These are phyloP conservation scores for Morelia viridis DNA, from an alignment of 2,797 vertebrate genomes.

Conservation along the genomic window DNA sequence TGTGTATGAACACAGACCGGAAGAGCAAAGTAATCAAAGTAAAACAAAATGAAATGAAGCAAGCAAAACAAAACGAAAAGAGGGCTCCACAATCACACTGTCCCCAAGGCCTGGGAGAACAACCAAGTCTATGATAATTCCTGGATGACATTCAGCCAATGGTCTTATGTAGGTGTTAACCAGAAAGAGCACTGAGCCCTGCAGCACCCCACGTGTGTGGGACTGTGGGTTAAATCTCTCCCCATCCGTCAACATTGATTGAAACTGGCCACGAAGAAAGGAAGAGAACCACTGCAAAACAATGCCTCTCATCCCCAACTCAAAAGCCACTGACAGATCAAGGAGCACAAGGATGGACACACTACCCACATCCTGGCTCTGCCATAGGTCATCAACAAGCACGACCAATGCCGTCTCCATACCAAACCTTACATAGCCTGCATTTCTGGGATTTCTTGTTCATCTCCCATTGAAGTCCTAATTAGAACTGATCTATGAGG, in stretches of 20 bases:
- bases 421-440: not conserved
- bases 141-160: not conserved
- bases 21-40: not conserved
- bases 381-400: not conserved
- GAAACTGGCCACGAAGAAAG: not conserved
- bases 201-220: not conserved
- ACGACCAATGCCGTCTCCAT: not conserved
- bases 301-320: not conserved
- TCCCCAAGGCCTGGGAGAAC: not conserved
- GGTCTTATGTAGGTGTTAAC: not conserved
- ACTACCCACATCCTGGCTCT: not conserved
- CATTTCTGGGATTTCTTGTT: not conserved
- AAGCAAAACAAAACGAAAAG: not conserved
- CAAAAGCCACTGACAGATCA: not conserved
- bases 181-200: not conserved
- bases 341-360: not conserved
- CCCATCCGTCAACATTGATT: not conserved
- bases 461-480: not conserved
- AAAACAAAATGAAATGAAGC: not conserved
- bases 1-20: not conserved
- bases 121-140: not conserved
- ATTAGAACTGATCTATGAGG: not conserved
- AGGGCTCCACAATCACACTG: not conserved
- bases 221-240: not conserved
- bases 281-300: not conserved